Evolutionary conservation across 2,113 vertebrate species (phyloP).

Genomic region (Arvicanthis niloticus): DNA sequence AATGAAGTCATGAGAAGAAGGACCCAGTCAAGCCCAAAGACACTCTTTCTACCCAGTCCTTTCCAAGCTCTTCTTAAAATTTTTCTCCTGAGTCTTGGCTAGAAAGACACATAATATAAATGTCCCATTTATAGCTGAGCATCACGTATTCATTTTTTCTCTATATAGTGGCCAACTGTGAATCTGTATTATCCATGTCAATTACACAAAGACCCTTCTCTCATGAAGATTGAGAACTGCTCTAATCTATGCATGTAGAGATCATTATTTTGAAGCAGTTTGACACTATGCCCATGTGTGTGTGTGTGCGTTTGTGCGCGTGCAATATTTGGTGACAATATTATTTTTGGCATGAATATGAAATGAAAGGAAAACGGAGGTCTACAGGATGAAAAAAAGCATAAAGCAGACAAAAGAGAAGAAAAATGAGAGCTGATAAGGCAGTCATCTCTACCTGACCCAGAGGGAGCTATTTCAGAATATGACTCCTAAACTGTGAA

Average conservation of each 20-base stretch:
- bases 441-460: too few species aligned
- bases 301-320: too few species aligned
- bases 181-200: background rate
- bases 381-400: too few species aligned
- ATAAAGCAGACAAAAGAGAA: too few species aligned
- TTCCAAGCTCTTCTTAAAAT: background rate
- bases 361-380: too few species aligned
- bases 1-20: background rate
- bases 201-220: background rate
- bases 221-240: too few species aligned
- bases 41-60: background rate
- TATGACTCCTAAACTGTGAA: background rate
- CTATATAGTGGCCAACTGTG: background rate
- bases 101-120: background rate
- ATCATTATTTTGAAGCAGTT: too few species aligned
- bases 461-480: background rate
- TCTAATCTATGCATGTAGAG: too few species aligned
- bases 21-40: background rate
- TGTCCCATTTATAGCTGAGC: background rate
- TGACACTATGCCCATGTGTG: too few species aligned
- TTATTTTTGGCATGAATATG: too few species aligned
- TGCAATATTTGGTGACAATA: too few species aligned
- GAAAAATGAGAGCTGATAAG: too few species aligned
- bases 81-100: background rate
- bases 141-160: background rate